Evolutionary conservation across 2,797 vertebrate genomes (phyloP).

Genomic region (Salarias fasciatus): DNA sequence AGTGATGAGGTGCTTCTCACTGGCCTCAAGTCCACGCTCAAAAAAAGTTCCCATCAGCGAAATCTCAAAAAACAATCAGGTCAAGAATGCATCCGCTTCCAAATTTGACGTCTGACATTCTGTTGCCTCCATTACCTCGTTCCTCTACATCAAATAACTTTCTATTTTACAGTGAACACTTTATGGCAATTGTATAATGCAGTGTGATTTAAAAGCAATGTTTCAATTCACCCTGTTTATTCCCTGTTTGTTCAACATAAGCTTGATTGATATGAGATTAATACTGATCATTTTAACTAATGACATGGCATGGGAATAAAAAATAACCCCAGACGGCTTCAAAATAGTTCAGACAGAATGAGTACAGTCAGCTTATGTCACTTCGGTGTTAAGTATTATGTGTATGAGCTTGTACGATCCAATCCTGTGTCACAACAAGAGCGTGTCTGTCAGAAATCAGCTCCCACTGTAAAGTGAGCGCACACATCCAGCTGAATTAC

Average conservation of each 20-base stretch:
- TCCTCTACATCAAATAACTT: no score
- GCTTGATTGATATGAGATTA: conserved; percentile 41
- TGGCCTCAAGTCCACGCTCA: no score
- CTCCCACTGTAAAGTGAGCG: conserved; percentile 23
- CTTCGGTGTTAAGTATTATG: conserved; percentile 23
- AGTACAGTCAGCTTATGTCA: conserved; percentile 51
- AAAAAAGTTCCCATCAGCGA: no score
- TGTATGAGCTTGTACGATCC: conserved; percentile 40
- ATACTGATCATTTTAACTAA: conserved; percentile 22
- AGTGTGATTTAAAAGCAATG: neutral
- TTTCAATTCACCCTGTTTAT: neutral
- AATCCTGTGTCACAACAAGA: conserved; percentile 49
- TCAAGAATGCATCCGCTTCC: no score
- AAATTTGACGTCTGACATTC: no score
- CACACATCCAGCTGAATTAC: conserved; percentile 54
- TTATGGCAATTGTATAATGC: neutral
- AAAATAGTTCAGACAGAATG: conserved; percentile 25
- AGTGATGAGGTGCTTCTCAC: no score
- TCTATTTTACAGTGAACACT: no score
- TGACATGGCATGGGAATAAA: conserved; percentile 15
- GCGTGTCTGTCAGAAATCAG: conserved; percentile 48
- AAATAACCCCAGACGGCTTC: conserved; percentile 39
- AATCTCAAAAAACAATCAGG: no score
- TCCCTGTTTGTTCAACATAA: conserved; percentile 24
- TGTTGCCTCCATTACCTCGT: no score